These are phyloP conservation scores for Forbesichthys agassizii DNA, from an alignment of 2,113 vertebrate genomes.

Conservation along the genomic window DNA sequence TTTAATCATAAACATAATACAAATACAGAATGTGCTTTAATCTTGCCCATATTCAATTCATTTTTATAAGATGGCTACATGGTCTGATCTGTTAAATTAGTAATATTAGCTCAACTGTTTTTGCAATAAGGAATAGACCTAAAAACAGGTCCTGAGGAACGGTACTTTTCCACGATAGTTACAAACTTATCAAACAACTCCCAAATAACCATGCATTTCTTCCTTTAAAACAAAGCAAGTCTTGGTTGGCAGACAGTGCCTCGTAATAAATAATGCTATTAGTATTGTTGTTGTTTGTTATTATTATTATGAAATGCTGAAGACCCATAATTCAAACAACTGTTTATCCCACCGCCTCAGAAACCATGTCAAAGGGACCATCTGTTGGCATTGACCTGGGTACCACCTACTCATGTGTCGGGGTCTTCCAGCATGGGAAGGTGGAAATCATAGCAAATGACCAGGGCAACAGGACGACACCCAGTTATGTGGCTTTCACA, in stretches of 20 bases:
- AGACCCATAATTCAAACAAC: too few species aligned
- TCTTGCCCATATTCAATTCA: neutral
- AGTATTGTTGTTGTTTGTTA: neutral
- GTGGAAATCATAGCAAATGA: slow-evolving; percentile 96
- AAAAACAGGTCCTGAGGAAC: slow-evolving; percentile 53
- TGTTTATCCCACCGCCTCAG: slow-evolving; percentile 8
- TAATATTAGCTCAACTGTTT: neutral
- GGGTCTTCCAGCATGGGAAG: slow-evolving; percentile 93
- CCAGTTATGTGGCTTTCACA: slow-evolving; percentile 77
- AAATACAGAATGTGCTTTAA: too few species aligned
- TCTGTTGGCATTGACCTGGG: slow-evolving; percentile 92
- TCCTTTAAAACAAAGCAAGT: slow-evolving; percentile 3
- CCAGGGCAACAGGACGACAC: slow-evolving; percentile 77
- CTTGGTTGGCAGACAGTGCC: neutral
- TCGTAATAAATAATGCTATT: neutral
- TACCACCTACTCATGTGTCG: slow-evolving; percentile 94
- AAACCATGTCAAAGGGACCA: slow-evolving; percentile 85
- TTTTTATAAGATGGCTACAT: neutral
- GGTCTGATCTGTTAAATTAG: neutral
- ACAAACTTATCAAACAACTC: slow-evolving; percentile 11
- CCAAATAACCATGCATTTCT: slow-evolving; percentile 33
- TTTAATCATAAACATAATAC: too few species aligned
- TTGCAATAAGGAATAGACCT: slow-evolving; percentile 27
- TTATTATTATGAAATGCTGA: too few species aligned
- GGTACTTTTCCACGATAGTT: slow-evolving; percentile 9